Evolutionary conservation across 2,113 vertebrate genomes (phyloP), one percentile per base, ranked within the genome.

Genomic region (Bucco capensis): DNA sequence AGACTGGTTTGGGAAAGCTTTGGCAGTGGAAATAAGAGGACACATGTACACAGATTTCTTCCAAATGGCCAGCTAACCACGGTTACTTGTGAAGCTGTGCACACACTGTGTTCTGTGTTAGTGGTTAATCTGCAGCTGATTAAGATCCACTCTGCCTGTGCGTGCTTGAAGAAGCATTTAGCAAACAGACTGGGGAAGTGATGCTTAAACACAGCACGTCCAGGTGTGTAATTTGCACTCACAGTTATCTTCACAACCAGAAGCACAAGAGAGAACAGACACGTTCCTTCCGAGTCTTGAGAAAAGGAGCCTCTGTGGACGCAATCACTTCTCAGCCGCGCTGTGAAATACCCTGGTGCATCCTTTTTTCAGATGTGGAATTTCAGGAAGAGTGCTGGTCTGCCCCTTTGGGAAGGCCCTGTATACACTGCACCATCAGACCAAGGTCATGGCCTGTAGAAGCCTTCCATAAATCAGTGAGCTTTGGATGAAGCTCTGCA

Each of bases 1-100:
- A 79, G 83, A 50, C 44, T 67, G 82, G 61, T 53, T 84, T 92
- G 77, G 56, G 81, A 93, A 85, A 92, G 86, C 85, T 91, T 61
- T 83, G 81, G 73, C 66, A 80, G 35, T 61, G 70, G 28, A 19
- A 94, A 83, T 30, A 88, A 58, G 15, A 37, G 86, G 74, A 83
- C 40, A 19, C 50, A 54, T 51, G 76, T 17, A 75, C 13, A 64
- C 53, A 88, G 83, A 85, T 91, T 88, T 73, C 75, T 75, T 91
- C 95, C 93, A 94, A 89, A 94, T 8, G 76, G 87, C 35, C 61
- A 81, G 61, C 54, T 71, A 37, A 73, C 12, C 67, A 54, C 65
- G 86, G 66, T 22, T 58, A 75, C 64, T 90, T 65, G 40, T 23
- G 72, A 72, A 74, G 72, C 88, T 81, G 53, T 8, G 35, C 54